These are phyloP conservation scores for Pyrocephalus nanus DNA, from an alignment of 2,797 vertebrate genomes.

Conservation along the genomic window DNA sequence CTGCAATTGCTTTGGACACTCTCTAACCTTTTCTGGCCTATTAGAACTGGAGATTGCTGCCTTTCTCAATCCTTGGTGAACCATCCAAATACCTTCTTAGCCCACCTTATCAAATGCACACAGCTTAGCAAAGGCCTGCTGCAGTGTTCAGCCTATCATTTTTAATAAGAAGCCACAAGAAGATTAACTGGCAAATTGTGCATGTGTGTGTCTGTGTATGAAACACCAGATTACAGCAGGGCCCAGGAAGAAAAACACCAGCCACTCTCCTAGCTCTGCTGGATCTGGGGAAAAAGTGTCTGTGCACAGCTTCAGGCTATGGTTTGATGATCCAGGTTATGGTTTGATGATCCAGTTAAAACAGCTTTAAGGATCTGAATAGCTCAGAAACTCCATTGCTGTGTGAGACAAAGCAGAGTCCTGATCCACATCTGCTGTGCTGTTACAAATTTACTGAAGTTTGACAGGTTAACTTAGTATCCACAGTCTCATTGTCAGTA, in stretches of 20 bases:
- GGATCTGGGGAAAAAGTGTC: background rate
- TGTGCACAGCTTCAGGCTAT: background rate
- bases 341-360: background rate
- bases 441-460: background rate
- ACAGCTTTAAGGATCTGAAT: background rate
- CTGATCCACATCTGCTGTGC: background rate
- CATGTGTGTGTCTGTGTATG: accelerated
- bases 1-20: background rate
- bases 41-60: background rate
- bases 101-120: background rate
- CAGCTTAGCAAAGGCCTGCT: background rate
- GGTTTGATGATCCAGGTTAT: background rate
- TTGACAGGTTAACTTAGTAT: background rate
- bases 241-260: background rate
- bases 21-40: background rate
- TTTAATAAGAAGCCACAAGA: background rate
- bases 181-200: background rate
- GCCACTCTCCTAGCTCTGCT: background rate
- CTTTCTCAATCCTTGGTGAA: background rate
- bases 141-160: background rate
- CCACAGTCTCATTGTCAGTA: background rate
- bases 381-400: background rate
- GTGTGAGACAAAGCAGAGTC: background rate
- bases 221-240: background rate
- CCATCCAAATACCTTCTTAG: background rate